Base-by-base conservation (phyloP, 1,140 invertebrate species). In the Berghia stephanieae region DNA sequence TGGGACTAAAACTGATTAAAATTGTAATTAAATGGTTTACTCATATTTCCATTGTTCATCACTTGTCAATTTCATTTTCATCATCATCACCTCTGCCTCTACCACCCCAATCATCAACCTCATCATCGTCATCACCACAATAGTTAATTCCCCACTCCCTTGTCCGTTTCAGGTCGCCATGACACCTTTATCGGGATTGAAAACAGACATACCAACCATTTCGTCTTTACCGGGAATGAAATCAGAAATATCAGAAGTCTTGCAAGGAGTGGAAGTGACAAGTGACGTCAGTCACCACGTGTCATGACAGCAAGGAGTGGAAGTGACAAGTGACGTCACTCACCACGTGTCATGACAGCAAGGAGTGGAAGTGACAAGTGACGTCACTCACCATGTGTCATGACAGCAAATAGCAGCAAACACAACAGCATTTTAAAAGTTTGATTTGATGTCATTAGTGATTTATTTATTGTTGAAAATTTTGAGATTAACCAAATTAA, bases 261-360 rank as follows among this genome's bases (percentile, higher is more conserved):
- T 85, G 36, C 82, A 85, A 16, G 84, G 84, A 66, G 84, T 87
- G 3, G 86, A 87, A 80, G 81, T 86, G 6, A 83, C 83, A 73
- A 21, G 49, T 34, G 49, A 68, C 80, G n/a, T n/a, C n/a, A n/a
- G 79, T 55, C 42, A 69, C n/a, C 73, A 78, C 60, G 60, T 36
- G 16, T 69, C 67, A 69, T 69, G 67, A 74, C 42, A 79, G 24
- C 27, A 44, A 3, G 31, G 68, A 70, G 3, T 43, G 43, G 3
- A 34, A 44, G 40, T 13, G 57, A 31, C 46, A 73, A 21, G 49
- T 34, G 49, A 68, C 80, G n/a, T n/a, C n/a, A n/a, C 79, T 55
- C 42, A 69, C n/a, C 73, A 78, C 60, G 60, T 36, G 16, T 69
- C 67, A 69, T 69, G 67, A 74, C 42, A 79, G 24, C 27, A 44